These are phyloP conservation scores for Anoura caudifer DNA, from an alignment of 2,113 vertebrate species.

Conservation along the genomic window DNA sequence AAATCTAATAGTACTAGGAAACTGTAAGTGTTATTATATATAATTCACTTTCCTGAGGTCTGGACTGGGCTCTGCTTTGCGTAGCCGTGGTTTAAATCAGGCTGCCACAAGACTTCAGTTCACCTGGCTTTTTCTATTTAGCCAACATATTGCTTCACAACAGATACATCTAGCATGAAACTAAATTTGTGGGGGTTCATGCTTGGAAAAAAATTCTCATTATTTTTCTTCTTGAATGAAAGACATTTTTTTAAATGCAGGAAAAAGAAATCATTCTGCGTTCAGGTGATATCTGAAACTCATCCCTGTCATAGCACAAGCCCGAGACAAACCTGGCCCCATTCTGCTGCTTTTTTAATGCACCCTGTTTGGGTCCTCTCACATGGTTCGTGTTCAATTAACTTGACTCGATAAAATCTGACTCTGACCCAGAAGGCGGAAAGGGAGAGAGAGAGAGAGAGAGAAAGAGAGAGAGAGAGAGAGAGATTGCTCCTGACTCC, in stretches of 20 bases:
- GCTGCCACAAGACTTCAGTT: conserved; percentile 55
- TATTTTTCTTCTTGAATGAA: not conserved
- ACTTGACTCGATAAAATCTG: conserved; percentile 82
- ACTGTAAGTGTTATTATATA: conserved; percentile 81
- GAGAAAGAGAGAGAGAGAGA: conserved; percentile 58
- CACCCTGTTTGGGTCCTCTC: conserved; percentile 71
- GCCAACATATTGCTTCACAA: conserved; percentile 39
- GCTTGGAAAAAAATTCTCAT: not conserved
- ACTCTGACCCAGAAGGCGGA: conserved; percentile 81
- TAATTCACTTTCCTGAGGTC: conserved; percentile 81
- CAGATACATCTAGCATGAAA: conserved; percentile 24
- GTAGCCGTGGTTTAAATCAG: conserved; percentile 74
- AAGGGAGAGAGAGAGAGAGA: conserved; percentile 51
- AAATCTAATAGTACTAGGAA: conserved; percentile 83
- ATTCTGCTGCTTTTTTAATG: conserved; percentile 72
- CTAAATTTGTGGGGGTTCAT: not conserved
- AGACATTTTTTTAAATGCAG: not conserved
- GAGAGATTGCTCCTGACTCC: conserved; percentile 61
- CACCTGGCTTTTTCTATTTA: conserved; percentile 65
- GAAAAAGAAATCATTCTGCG: not conserved
- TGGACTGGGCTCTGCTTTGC: conserved; percentile 70
- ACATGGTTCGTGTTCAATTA: conserved; percentile 80
- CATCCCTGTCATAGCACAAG: not conserved
- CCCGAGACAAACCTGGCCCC: conserved; percentile 47
- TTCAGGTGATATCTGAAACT: conserved; percentile 25